Percentiles rank a stretch among this genome's conserved stretches.
phyloP scores from a whole-genome alignment of 1,140 invertebrate species.

The Drosophila teissieri region DNA sequence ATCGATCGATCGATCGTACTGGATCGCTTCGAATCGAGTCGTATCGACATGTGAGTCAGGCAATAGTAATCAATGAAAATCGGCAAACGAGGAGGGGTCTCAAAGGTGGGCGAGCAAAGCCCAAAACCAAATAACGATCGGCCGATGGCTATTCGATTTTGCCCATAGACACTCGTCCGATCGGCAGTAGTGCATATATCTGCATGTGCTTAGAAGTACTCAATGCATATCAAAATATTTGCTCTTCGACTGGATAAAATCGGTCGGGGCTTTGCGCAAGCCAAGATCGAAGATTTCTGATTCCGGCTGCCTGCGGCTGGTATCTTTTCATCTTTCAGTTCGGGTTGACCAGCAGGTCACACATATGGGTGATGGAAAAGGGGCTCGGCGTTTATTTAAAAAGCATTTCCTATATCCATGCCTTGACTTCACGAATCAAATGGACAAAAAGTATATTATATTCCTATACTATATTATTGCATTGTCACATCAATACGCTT shows the following conservation, averaged over 20 bases:
- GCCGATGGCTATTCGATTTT: constrained; percentile 16
- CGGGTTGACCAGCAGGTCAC: no score
- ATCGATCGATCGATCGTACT: no score
- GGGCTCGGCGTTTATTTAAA: no score
- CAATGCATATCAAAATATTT: constrained; percentile 21
- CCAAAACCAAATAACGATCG: constrained; percentile 5
- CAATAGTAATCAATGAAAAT: constrained; percentile 57
- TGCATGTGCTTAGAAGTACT: constrained; percentile 36
- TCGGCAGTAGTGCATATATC: constrained; percentile 39
- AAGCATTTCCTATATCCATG: no score
- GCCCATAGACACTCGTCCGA: constrained; percentile 2
- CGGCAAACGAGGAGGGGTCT: constrained; percentile 8
- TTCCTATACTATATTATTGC: no score
- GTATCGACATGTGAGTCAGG: constrained; percentile 21
- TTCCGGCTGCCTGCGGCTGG: background rate
- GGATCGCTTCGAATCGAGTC: background rate
- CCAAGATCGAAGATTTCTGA: background rate
- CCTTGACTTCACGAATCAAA: no score
- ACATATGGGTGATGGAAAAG: no score
- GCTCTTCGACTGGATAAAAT: background rate
- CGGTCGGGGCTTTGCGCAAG: constrained; percentile 1
- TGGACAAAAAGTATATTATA: no score
- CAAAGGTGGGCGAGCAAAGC: constrained; percentile 36
- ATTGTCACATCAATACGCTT: no score
- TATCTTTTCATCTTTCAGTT: background rate